Evolutionary conservation across 2,888 invertebrate genomes (phyloP).

Genomic region (Labia minor): DNA sequence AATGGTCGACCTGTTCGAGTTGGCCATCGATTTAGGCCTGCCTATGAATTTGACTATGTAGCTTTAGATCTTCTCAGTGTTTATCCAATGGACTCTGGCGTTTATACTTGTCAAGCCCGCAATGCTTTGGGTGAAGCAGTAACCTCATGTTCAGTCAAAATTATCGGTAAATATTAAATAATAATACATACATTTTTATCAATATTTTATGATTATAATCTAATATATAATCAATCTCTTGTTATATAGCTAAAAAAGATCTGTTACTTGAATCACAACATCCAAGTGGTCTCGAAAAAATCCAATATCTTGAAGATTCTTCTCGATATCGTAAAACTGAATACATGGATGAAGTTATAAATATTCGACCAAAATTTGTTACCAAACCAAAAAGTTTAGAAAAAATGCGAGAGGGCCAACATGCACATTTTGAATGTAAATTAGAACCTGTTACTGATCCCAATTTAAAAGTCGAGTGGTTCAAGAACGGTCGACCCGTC

Average conservation of each 20-base stretch:
- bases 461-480: slow-evolving; percentile 94
- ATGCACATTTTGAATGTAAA: slow-evolving; percentile 96
- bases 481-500: slow-evolving; percentile 85
- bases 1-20: slow-evolving; percentile 71
- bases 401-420: slow-evolving; percentile 76
- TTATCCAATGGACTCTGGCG: slow-evolving; percentile 93
- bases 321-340: slow-evolving; percentile 75
- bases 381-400: slow-evolving; percentile 78
- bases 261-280: slow-evolving; percentile 80
- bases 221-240: background rate
- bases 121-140: slow-evolving; percentile 91
- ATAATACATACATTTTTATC: too few species aligned
- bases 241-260: slow-evolving; percentile 61
- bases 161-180: slow-evolving; percentile 49
- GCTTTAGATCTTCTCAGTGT: slow-evolving; percentile 91
- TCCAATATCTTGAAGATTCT: slow-evolving; percentile 79
- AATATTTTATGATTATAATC: background rate
- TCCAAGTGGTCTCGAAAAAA: slow-evolving; percentile 82
- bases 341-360: slow-evolving; percentile 70
- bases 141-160: slow-evolving; percentile 80
- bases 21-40: slow-evolving; percentile 81
- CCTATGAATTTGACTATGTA: slow-evolving; percentile 94
- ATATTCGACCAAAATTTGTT: slow-evolving; percentile 70
- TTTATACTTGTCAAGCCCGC: slow-evolving; percentile 88
- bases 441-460: slow-evolving; percentile 94